Evolutionary conservation across 2,113 vertebrate species (phyloP).

Genomic region (Pituophis catenifer): DNA sequence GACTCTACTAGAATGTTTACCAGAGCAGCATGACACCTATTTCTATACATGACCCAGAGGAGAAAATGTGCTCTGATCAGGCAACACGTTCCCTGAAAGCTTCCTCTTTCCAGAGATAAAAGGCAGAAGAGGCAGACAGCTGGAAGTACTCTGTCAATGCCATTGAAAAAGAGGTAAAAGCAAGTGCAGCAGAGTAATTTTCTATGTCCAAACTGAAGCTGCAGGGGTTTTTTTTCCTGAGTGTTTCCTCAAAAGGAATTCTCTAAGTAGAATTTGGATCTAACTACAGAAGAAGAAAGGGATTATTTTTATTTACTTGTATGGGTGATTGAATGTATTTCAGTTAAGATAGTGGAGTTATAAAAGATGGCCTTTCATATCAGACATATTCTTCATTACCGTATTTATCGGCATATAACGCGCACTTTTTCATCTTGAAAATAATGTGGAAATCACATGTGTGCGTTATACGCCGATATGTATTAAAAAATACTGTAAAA

Average conservation of each 20-base stretch:
- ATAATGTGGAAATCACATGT: no score
- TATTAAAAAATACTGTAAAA: no score
- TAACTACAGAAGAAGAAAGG: neutral
- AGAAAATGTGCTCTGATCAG: conserved; percentile 32
- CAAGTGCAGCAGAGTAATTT: neutral
- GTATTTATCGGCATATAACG: no score
- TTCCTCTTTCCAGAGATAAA: conserved; percentile 45
- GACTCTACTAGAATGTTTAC: conserved; percentile 26
- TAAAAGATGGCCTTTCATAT: neutral
- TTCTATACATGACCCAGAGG: conserved; percentile 13
- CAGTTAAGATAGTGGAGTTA: neutral
- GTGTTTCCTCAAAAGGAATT: neutral
- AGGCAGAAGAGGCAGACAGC: conserved; percentile 42
- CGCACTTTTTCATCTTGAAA: no score
- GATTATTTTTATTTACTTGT: neutral
- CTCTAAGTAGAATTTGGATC: neutral
- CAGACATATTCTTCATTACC: neutral
- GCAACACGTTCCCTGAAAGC: conserved; percentile 16
- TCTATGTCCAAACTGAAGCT: neutral
- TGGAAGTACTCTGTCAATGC: conserved; percentile 35
- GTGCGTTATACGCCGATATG: no score
- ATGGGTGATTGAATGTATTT: neutral
- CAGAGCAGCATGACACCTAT: conserved; percentile 18
- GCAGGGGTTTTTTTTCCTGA: neutral
- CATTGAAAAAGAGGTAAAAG: neutral